Evolutionary conservation across 37 sponge, comb jelly and placozoan species (phyloP).

Genomic region (Petrosia ficiformis): DNA sequence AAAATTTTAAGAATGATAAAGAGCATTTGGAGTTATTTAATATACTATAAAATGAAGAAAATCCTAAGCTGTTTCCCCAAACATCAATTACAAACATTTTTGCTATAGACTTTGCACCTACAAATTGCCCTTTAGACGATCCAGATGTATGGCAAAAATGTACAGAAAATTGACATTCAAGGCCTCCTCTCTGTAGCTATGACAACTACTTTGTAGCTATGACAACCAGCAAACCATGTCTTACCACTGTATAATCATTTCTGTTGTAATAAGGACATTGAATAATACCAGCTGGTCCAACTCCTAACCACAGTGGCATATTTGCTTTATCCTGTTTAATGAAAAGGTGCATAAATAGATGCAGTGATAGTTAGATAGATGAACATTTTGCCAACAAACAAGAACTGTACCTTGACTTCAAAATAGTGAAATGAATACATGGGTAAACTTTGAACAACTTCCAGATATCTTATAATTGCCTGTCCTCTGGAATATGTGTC

Average conservation of each 20-base stretch:
- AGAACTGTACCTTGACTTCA: conserved; percentile 50
- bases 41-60: too few relatives aligned
- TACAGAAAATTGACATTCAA: too few relatives aligned
- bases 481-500: conserved; percentile 52
- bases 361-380: not conserved
- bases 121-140: too few relatives aligned
- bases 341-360: not conserved
- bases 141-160: too few relatives aligned
- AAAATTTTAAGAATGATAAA: too few relatives aligned
- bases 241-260: conserved; percentile 22
- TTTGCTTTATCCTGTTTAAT: conserved; percentile 59
- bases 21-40: too few relatives aligned
- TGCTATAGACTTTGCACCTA: too few relatives aligned
- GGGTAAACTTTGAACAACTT: conserved; percentile 58
- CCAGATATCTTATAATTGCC: conserved; percentile 69
- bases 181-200: too few relatives aligned
- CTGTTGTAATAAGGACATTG: conserved; percentile 27
- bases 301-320: conserved; percentile 47
- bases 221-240: not conserved
- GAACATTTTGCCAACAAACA: conserved; percentile 23
- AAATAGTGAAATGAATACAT: conserved; percentile 73
- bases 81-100: too few relatives aligned
- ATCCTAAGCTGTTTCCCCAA: too few relatives aligned
- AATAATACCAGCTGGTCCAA: conserved; percentile 45
- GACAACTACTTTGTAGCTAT: too few relatives aligned